Evolutionary conservation across 2,797 vertebrate species (phyloP).

Genomic region (Hafferia zeledoni): DNA sequence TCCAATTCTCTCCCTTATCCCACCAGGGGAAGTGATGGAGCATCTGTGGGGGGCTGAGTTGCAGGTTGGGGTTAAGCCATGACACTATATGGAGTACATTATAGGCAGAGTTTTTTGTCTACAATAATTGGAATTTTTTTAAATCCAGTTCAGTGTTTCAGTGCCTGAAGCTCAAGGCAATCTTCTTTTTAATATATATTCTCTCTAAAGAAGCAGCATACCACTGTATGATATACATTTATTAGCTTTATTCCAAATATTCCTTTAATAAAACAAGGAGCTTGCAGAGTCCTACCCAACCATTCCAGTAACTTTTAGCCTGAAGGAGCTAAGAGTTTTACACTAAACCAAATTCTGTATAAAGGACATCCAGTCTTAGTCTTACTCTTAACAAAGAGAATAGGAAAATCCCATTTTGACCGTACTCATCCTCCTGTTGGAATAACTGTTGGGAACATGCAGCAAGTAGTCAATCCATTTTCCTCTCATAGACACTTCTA

Average conservation of each 20-base stretch:
- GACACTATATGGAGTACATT: neutral
- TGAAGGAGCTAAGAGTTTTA: neutral
- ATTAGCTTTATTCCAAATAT: neutral
- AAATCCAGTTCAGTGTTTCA: neutral
- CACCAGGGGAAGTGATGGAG: neutral
- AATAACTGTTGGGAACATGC: neutral
- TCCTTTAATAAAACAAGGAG: neutral
- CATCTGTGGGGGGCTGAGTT: neutral
- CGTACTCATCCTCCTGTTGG: neutral
- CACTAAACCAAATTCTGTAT: neutral
- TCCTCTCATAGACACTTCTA: neutral
- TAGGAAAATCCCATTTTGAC: slow-evolving; percentile 44
- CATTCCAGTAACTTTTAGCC: neutral
- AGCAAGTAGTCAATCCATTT: neutral
- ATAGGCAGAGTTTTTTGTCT: neutral
- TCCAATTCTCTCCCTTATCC: neutral
- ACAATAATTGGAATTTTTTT: neutral
- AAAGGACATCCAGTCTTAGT: neutral
- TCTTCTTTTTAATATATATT: neutral
- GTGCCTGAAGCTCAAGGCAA: neutral
- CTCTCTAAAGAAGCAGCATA: neutral
- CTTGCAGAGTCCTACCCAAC: neutral
- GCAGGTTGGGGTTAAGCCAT: neutral
- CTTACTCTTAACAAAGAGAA: neutral
- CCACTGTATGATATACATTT: neutral